A percentile compares a stretch with the other conserved stretches of the same genome.
These are phyloP conservation scores for Cephus cinctus DNA, from an alignment of 1,140 invertebrate genomes.

Conservation along the genomic window DNA sequence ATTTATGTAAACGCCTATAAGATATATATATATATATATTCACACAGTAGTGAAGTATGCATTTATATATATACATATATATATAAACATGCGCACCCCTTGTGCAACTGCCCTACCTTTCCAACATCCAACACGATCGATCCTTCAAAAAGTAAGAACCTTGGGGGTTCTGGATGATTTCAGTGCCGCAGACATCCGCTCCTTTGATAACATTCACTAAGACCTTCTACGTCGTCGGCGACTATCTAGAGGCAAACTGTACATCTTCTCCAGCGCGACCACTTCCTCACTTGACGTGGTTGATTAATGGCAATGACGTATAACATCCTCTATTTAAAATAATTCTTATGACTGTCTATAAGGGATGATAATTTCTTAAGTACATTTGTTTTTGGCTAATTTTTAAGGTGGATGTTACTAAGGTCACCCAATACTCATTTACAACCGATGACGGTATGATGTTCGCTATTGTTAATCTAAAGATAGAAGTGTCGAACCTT, in stretches of 20 bases:
- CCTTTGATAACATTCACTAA: slow-evolving; percentile 74
- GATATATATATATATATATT: too few relatives aligned
- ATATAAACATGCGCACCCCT: too few relatives aligned
- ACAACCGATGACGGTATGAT: slow-evolving; percentile 29
- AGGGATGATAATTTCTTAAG: slow-evolving; percentile 13
- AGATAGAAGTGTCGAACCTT: slow-evolving; percentile 64
- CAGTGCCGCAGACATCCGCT: slow-evolving; percentile 69
- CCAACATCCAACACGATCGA: too few relatives aligned
- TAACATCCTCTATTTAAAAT: too few relatives aligned
- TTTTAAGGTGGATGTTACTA: slow-evolving; percentile 38
- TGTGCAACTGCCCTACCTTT: background rate
- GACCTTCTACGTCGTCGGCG: slow-evolving; percentile 65
- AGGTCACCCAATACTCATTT: slow-evolving; percentile 39
- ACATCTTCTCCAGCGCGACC: slow-evolving; percentile 72
- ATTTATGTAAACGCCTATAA: too few relatives aligned
- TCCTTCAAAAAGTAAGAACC: too few relatives aligned
- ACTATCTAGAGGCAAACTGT: slow-evolving; percentile 74
- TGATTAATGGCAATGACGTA: slow-evolving; percentile 80
- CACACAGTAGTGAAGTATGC: background rate
- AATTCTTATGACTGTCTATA: slow-evolving; percentile 10
- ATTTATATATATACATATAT: slow-evolving; percentile 5
- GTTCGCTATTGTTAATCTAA: slow-evolving; percentile 51
- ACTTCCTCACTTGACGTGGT: slow-evolving; percentile 77
- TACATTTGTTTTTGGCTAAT: background rate
- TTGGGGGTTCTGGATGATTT: too few relatives aligned